Evolutionary conservation across 2,797 vertebrate genomes (phyloP).

Genomic region (Gymnoscopelus microlampas): DNA sequence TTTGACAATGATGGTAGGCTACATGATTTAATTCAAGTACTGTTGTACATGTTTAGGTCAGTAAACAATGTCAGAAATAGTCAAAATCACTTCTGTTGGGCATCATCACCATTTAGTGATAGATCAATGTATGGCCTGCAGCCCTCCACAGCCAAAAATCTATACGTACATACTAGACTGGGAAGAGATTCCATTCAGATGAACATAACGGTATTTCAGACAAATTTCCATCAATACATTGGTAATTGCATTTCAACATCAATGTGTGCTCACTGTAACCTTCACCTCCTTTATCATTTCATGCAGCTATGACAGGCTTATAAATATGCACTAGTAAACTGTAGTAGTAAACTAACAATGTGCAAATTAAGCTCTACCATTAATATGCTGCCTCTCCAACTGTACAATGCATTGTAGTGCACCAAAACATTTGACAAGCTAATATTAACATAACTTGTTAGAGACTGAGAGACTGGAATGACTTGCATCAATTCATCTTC

Average conservation of each 20-base stretch:
- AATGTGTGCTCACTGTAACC: slow-evolving; percentile 23
- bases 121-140: slow-evolving; percentile 10
- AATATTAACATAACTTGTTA: slow-evolving; percentile 43
- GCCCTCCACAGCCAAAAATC: slow-evolving; percentile 29
- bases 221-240: slow-evolving; percentile 46
- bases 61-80: slow-evolving; percentile 49
- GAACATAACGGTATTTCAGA: slow-evolving; percentile 26
- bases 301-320: slow-evolving; percentile 27
- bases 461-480: slow-evolving; percentile 55
- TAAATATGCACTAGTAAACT: slow-evolving; percentile 32
- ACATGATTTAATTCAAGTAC: slow-evolving; percentile 45
- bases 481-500: slow-evolving; percentile 41
- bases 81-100: slow-evolving; percentile 29
- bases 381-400: slow-evolving; percentile 28
- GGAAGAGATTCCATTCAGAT: slow-evolving; percentile 30
- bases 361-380: slow-evolving; percentile 37
- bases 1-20: slow-evolving; percentile 20
- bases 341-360: slow-evolving; percentile 54
- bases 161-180: slow-evolving; percentile 23
- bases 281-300: slow-evolving; percentile 22
- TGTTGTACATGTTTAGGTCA: slow-evolving; percentile 41
- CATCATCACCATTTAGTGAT: slow-evolving; percentile 3
- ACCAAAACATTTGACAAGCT: slow-evolving; percentile 58
- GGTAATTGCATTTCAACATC: slow-evolving; percentile 32
- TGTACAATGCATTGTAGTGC: slow-evolving; percentile 64